Conservation (phyloP, 2,797 vertebrate species). For the Typhlichthys subterraneus region DNA sequence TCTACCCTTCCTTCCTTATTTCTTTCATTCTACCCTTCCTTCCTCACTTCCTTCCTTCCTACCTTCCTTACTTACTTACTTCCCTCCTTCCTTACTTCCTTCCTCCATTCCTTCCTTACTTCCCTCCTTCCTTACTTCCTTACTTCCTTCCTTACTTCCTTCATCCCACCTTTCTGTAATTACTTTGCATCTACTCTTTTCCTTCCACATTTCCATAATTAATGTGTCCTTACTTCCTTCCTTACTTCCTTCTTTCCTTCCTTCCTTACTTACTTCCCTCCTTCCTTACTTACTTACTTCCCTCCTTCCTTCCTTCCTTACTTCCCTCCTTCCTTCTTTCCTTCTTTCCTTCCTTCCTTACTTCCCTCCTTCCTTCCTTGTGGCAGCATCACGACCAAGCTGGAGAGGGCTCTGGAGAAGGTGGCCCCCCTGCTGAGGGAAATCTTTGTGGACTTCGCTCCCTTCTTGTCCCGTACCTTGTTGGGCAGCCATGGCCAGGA, state of each 20-base stretch:
- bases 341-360: conserved; percentile 10
- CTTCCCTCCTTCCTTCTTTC: conserved; percentile 1
- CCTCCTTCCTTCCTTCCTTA: background rate
- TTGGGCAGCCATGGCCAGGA: conserved; percentile 98
- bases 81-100: conserved; percentile 14
- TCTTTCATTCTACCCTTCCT: conserved; percentile 16
- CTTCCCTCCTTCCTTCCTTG: conserved; percentile 19
- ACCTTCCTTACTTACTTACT: background rate
- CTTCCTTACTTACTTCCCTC: background rate
- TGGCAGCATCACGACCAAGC: conserved; percentile 79
- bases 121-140: conserved; percentile 9
- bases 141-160: conserved; percentile 6
- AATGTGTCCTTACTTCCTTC: too few species aligned
- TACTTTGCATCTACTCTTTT: background rate
- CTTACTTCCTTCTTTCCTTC: background rate
- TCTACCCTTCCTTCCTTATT: background rate
- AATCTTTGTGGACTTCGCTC: conserved; percentile 98
- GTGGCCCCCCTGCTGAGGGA: conserved; percentile 94
- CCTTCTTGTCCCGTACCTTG: conserved; percentile 95
- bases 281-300: conserved; percentile 1
- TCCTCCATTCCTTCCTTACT: background rate
- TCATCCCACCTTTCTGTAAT: conserved; percentile 13
- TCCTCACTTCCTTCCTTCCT: conserved; percentile 5
- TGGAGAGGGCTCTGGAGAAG: conserved; percentile 88
- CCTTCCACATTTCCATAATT: too few species aligned